Base-by-base conservation (phyloP, 2,888 invertebrate genomes). In the Amphipyra tragopoginis region DNA sequence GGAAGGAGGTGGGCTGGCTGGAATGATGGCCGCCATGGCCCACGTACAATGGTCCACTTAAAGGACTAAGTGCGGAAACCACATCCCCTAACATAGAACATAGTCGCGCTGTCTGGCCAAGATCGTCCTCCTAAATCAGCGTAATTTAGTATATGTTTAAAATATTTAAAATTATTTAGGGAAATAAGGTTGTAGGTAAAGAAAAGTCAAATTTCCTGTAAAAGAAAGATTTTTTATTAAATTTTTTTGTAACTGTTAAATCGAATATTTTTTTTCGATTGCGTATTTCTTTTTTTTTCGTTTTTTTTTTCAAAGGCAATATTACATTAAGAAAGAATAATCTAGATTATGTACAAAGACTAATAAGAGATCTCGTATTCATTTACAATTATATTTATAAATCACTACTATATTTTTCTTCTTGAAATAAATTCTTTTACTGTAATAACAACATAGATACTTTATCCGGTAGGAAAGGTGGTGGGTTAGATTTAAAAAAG, bases 391-490 rank as follows among this genome's bases (percentile, higher is more conserved):
- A 45, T 56, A 73, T 70, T 72, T 67, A 63, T 69, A 69, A 49
- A n/a, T n/a, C n/a, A n/a, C 9, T 50, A 42, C 70, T 64, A 64
- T 58, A 49, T 56, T 29, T 57, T 63, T 75, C 74, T 80, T 72
- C 60, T 65, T 73, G 72, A 72, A 80, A 79, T 82, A 81, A 81
- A 83, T 80, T 74, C 77, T 82, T 76, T 83, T 77, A 77, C 52
- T 66, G 62, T 81, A 83, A 85, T 84, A 76, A 82, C 81, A 62
- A 72, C 67, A 86, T 86, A 88, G 80, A 87, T 83, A 79, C 81
- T 90, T 84, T 88, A 80, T 61, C 65, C 90, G 91, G 90, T 90
- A 88, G 90, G 90, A 81, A 73, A 80, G 78, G 69, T 88, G 90
- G 90, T 91, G 91, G 91, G 90, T 75, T 82, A 77, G 60, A 65